Conservation (phyloP, 2,888 invertebrate genomes). For the Beris chalybata region DNA sequence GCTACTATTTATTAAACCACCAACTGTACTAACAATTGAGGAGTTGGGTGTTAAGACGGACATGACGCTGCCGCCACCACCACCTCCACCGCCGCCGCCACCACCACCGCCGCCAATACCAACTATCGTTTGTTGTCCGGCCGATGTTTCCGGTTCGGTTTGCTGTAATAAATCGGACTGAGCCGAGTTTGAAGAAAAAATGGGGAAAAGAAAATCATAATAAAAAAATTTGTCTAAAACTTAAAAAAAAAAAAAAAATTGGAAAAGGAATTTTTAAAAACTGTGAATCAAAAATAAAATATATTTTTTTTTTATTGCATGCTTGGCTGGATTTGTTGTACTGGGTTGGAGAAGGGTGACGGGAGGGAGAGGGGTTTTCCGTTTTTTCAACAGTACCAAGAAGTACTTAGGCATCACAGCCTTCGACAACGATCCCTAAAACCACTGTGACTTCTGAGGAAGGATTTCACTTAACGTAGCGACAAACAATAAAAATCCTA, state of each 20-base stretch:
- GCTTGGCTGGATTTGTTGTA: neutral
- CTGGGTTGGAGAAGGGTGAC: too few relatives aligned
- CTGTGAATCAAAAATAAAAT: too few relatives aligned
- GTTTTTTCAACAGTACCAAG: too few relatives aligned
- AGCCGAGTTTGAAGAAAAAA: conserved; percentile 41
- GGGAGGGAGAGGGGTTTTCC: too few relatives aligned
- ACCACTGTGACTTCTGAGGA: too few relatives aligned
- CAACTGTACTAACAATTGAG: conserved; percentile 16
- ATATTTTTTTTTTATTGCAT: conserved; percentile 4
- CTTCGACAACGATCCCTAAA: too few relatives aligned
- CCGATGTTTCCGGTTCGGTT: conserved; percentile 60
- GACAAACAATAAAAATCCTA: too few relatives aligned
- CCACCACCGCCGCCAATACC: conserved; percentile 52
- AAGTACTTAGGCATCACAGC: too few relatives aligned
- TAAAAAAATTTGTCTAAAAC: conserved; percentile 13
- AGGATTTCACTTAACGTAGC: too few relatives aligned
- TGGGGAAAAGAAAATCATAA: conserved; percentile 8
- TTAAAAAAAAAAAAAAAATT: conserved; percentile 19
- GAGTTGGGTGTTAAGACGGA: conserved; percentile 36
- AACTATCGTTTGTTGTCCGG: conserved; percentile 44
- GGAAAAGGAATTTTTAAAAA: too few relatives aligned
- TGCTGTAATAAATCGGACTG: conserved; percentile 65
- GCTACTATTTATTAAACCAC: conserved; percentile 1
- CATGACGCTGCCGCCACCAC: conserved; percentile 38
- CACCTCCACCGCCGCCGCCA: conserved; percentile 49